A percentile compares a stretch with the other conserved stretches of the same genome.
phyloP scores from a whole-genome alignment of 2,113 vertebrate species.

The Stigmatopora nigra region DNA sequence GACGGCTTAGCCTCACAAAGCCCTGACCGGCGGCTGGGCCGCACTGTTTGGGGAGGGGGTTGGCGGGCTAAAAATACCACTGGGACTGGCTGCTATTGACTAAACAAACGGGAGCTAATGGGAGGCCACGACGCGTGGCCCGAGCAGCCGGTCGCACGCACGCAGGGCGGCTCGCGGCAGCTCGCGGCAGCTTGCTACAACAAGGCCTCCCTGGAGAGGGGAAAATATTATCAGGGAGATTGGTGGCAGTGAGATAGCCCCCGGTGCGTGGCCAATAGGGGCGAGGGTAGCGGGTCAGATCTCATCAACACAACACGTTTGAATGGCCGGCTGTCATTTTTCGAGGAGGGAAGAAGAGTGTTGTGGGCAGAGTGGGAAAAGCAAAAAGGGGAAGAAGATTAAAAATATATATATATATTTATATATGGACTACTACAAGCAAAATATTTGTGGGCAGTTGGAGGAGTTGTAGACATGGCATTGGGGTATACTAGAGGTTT shows the following conservation, averaged over 20 bases:
- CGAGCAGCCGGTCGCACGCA: constrained; percentile 1
- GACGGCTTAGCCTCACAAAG: constrained; percentile 45
- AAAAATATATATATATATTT: no score
- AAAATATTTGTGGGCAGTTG: constrained; percentile 8
- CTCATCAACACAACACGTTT: constrained; percentile 56
- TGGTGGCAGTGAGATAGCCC: constrained; percentile 50
- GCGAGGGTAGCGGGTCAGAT: constrained; percentile 52
- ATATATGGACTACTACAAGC: no score
- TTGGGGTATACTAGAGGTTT: constrained; percentile 10
- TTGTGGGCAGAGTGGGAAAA: neutral
- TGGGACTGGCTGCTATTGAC: constrained; percentile 61
- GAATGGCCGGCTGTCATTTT: constrained; percentile 39
- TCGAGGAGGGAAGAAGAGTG: constrained; percentile 7
- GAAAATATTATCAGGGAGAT: constrained; percentile 63
- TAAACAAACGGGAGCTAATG: constrained; percentile 65
- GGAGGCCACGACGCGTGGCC: constrained; percentile 40
- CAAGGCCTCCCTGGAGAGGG: constrained; percentile 61
- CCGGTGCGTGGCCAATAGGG: constrained; percentile 50
- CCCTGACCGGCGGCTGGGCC: constrained; percentile 32
- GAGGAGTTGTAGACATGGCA: neutral
- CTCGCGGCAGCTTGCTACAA: constrained; percentile 22
- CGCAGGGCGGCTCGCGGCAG: neutral
- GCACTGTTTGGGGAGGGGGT: constrained; percentile 28
- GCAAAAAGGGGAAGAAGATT: neutral
- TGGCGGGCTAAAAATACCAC: constrained; percentile 55